Evolutionary conservation across 2,113 vertebrate species (phyloP).

Genomic region (Tautogolabrus adspersus): DNA sequence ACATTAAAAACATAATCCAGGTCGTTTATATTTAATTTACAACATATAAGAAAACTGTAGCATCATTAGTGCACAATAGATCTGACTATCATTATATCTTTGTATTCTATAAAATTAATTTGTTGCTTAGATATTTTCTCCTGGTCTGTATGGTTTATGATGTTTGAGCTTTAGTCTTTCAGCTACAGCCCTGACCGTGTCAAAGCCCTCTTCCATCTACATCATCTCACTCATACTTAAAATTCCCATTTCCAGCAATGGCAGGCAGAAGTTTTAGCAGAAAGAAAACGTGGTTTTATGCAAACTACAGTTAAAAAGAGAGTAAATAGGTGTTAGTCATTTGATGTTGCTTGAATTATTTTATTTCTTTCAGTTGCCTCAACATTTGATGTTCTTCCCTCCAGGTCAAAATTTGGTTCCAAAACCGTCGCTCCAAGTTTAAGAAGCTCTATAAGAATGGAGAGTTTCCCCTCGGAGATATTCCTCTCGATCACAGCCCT

Average conservation of each 20-base stretch:
- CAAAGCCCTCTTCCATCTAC: too few species aligned
- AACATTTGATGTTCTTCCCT: not conserved
- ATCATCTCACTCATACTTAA: too few species aligned
- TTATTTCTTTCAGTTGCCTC: not conserved
- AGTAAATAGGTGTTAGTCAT: too few species aligned
- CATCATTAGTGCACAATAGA: not conserved
- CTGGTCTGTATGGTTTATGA: too few species aligned
- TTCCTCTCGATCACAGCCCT: constrained; percentile 91
- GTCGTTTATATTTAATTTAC: not conserved
- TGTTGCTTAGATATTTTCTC: too few species aligned
- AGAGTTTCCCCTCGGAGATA: constrained; percentile 89
- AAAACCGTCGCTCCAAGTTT: constrained; percentile 96
- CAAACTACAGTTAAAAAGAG: not conserved
- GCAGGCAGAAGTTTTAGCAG: not conserved
- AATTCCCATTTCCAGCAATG: too few species aligned
- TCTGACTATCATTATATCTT: not conserved
- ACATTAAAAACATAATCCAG: not conserved
- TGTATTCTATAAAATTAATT: too few species aligned
- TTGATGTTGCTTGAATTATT: not conserved
- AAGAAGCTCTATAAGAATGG: constrained; percentile 97
- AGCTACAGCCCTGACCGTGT: too few species aligned
- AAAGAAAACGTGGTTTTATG: too few species aligned
- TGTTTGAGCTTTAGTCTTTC: too few species aligned
- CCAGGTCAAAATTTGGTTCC: constrained; percentile 97
- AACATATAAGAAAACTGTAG: not conserved